Conservation (phyloP, 2,797 vertebrate species). For the Gallinago nigripennis region DNA sequence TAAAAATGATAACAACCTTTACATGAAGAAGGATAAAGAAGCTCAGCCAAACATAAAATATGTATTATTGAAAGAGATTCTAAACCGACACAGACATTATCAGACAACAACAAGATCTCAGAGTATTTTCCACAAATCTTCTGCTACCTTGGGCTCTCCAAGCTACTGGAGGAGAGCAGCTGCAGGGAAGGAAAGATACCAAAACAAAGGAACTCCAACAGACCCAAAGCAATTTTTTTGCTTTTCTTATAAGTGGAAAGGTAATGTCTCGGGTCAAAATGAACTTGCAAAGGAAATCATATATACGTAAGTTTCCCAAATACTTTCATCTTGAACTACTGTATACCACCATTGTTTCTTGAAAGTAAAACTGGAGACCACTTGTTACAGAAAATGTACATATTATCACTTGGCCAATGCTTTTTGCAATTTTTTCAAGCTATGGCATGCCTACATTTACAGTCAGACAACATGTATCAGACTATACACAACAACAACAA, state of each 20-base stretch:
- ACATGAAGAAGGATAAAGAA: constrained; percentile 47
- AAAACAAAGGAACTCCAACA: constrained; percentile 50
- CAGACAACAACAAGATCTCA: constrained; percentile 31
- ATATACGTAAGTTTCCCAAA: not conserved
- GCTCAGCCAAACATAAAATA: constrained; percentile 40
- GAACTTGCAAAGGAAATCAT: not conserved
- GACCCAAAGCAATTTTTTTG: not conserved
- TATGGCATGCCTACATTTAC: not conserved
- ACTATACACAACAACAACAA: not conserved
- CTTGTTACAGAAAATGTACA: not conserved
- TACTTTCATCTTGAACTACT: not conserved
- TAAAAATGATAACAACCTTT: constrained; percentile 74
- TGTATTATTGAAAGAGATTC: constrained; percentile 25
- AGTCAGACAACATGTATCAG: not conserved
- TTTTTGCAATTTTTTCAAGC: not conserved
- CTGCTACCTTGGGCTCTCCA: constrained; percentile 29
- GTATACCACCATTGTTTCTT: not conserved
- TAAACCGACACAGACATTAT: constrained; percentile 17
- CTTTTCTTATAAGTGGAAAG: constrained; percentile 23
- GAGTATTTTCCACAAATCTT: constrained; percentile 57
- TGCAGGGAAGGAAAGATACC: constrained; percentile 43
- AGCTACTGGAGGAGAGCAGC: constrained; percentile 62
- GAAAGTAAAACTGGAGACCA: not conserved
- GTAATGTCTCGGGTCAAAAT: not conserved
- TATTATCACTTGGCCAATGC: fast-evolving